phyloP scores from a whole-genome alignment of 2,888 invertebrate species.

The Pyrgus malvae region DNA sequence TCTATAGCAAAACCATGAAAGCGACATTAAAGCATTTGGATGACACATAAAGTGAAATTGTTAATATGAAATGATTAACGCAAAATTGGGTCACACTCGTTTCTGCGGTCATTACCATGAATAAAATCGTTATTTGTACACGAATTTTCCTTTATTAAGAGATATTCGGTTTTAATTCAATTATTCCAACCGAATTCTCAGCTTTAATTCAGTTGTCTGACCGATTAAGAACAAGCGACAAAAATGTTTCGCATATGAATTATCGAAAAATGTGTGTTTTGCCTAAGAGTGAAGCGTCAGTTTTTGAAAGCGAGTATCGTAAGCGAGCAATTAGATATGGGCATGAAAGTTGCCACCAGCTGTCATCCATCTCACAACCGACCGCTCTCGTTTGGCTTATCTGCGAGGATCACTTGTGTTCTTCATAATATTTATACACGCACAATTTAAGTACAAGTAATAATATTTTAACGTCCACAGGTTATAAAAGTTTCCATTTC shows the following conservation, averaged over 20 bases:
- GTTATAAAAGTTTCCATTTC: too few species aligned
- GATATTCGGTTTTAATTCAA: constrained; percentile 19
- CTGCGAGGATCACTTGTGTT: too few species aligned
- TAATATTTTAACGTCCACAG: too few species aligned
- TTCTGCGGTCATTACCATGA: constrained; percentile 38
- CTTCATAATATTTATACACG: too few species aligned
- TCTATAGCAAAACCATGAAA: constrained; percentile 29
- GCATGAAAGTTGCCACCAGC: too few species aligned
- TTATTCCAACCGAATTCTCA: constrained; percentile 6
- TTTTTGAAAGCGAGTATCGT: too few species aligned
- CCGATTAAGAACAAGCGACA: background rate
- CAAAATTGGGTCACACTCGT: constrained; percentile 41
- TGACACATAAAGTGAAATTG: constrained; percentile 45
- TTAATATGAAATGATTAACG: constrained; percentile 55
- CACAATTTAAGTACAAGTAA: too few species aligned
- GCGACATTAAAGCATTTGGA: constrained; percentile 43
- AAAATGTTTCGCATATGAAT: background rate
- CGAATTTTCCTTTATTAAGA: constrained; percentile 39
- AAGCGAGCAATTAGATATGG: too few species aligned
- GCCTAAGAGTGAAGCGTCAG: too few species aligned
- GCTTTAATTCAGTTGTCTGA: background rate
- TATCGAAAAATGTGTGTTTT: too few species aligned
- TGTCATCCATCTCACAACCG: too few species aligned
- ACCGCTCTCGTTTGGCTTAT: too few species aligned
- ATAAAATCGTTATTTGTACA: constrained; percentile 40